These are phyloP conservation scores for Hipparchia sbordonii DNA, from an alignment of 2,888 invertebrate species.

Conservation along the genomic window DNA sequence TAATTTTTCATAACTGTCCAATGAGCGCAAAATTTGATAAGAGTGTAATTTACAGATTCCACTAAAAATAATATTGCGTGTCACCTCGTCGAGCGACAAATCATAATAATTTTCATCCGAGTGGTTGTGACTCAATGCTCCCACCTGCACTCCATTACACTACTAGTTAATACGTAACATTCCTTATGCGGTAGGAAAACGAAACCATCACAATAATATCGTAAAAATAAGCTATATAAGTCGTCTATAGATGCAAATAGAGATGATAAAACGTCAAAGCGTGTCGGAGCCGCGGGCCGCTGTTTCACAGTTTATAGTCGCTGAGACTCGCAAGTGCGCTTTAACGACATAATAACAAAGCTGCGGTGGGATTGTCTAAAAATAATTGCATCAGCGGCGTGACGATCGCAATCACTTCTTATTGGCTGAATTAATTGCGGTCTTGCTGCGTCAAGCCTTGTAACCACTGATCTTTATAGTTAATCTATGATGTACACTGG, in stretches of 20 bases:
- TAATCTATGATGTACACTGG: too few relatives aligned
- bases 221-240: slow-evolving; percentile 78
- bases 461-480: too few relatives aligned
- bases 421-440: too few relatives aligned
- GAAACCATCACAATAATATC: slow-evolving; percentile 80
- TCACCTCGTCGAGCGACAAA: slow-evolving; percentile 66
- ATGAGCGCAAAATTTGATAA: slow-evolving; percentile 63
- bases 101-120: slow-evolving; percentile 59
- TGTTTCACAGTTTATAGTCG: slow-evolving; percentile 67
- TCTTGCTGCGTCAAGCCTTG: too few relatives aligned
- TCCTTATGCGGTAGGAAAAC: slow-evolving; percentile 80
- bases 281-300: slow-evolving; percentile 57
- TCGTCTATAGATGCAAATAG: slow-evolving; percentile 77
- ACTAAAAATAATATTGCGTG: slow-evolving; percentile 69
- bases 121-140: slow-evolving; percentile 67
- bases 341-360: slow-evolving; percentile 30
- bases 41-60: slow-evolving; percentile 63
- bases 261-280: slow-evolving; percentile 73
- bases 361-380: too few relatives aligned
- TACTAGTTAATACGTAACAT: slow-evolving; percentile 75
- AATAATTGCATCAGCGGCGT: too few relatives aligned
- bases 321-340: slow-evolving; percentile 58
- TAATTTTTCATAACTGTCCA: slow-evolving; percentile 74
- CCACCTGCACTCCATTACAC: slow-evolving; percentile 68
- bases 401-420: too few relatives aligned